Base-by-base conservation (phyloP, 2,888 invertebrate genomes). In the Busseola fusca region DNA sequence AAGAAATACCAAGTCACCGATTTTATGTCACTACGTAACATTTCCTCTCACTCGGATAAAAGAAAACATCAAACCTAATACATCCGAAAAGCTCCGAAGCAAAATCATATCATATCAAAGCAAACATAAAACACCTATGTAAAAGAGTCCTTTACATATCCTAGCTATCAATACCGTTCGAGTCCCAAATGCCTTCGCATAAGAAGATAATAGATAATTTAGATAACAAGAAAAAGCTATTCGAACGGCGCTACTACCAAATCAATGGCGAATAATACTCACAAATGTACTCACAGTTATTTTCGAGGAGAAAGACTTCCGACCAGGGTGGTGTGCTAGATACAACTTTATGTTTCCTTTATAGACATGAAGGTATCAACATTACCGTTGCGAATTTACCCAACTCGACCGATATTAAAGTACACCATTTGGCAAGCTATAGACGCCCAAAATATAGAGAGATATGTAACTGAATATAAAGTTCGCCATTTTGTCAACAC, bases 401-500 rank as follows among this genome's bases (percentile, higher is more conserved):
- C 91, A 91, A 89, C 88, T 88, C 86, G 84, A 86, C 87, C 89
- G 87, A 92, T 93, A 93, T 93, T 93, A 93, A 93, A 91, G 90
- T 87, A 91, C 86, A 87, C 92, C 89, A 94, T 94, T 95, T 94
- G 94, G 94, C 95, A 94, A 91, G 87, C 80, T 80, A 79, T 87
- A 85, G 87, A 86, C 87, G 86, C 85, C 83, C 85, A 85, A 89
- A 91, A 88, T 90, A 90, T 87, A 84, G 77, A 80, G 86, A 85
- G 83, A 87, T 84, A 84, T 87, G 86, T 88, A 88, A 88, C 86
- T 87, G 85, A 89, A 91, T 89, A 87, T 86, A 90, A 89, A 89
- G 84, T 90, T 89, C 74, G 80, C 75, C 79, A 87, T 89, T 90
- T 88, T 90, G 88, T 88, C 87, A 88, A 87, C 84, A 87, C 84